Evolutionary conservation across 2,888 invertebrate species (phyloP).

Genomic region (Nasonia oneida): DNA sequence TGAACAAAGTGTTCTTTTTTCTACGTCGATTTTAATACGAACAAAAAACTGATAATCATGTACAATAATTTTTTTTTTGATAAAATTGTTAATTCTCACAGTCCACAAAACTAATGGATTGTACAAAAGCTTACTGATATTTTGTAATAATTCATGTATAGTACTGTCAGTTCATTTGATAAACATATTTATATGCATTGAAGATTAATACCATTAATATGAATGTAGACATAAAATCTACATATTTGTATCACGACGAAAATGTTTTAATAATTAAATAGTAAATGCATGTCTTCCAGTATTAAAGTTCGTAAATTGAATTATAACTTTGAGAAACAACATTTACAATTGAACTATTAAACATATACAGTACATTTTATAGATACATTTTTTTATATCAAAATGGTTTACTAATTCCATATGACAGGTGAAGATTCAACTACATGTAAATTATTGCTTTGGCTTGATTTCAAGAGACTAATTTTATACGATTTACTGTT

Average conservation of each 20-base stretch:
- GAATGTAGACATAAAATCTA: conserved; percentile 32
- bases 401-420: conserved; percentile 28
- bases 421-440: not conserved
- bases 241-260: conserved; percentile 9
- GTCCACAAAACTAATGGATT: conserved; percentile 56
- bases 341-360: conserved; percentile 10
- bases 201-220: not conserved
- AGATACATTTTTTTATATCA: conserved; percentile 27
- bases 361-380: not conserved
- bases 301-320: conserved; percentile 35
- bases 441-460: conserved; percentile 18
- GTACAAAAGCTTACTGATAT: conserved; percentile 53
- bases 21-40: conserved; percentile 61
- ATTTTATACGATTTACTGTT: conserved; percentile 48
- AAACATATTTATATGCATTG: conserved; percentile 15
- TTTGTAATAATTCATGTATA: conserved; percentile 51
- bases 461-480: conserved; percentile 46
- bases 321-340: conserved; percentile 27
- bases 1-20: conserved; percentile 62
- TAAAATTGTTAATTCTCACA: conserved; percentile 58
- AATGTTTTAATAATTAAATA: conserved; percentile 21
- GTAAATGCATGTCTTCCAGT: conserved; percentile 52
- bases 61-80: conserved; percentile 57
- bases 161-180: conserved; percentile 47
- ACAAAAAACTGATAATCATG: conserved; percentile 59